Evolutionary conservation across 2,797 vertebrate species (phyloP), one percentile per base, ranked within the genome.

Genomic region (Allochrocebus solatus): DNA sequence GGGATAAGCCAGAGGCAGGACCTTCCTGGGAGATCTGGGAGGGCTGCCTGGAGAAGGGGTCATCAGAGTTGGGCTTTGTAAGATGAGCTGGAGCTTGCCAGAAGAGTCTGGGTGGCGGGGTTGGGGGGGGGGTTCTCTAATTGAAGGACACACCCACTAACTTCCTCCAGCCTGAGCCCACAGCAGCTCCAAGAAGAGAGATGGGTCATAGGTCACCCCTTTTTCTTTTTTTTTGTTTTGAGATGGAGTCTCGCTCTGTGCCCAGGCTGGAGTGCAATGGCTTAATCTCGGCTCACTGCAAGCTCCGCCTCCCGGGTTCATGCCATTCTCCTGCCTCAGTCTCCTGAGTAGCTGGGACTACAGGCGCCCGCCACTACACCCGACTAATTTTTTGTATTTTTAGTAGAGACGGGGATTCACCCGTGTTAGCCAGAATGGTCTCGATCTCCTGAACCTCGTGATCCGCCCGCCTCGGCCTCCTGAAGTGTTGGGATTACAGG

Each of bases 371-470:
- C 19, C 50, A 53, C 19, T 19, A 53, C 5, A 2, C 19, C 50
- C 50, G 0, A 19, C 50, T 53, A 53, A 53, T 21, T 53, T 53
- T 53, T 21, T 21, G 50, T 53, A 21, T 53, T 21, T 53, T 53
- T 53, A 53, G 0, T 53, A 53, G 50, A 21, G 50, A 53, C 0
- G 0, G 7, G 50, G 19, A 0, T 53, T 53, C 50, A 19, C 50
- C 50, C 6, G 0, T 53, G 50, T 53, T 53, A 8, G 50, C 50
- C 50, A 21, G 19, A 2, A 8, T 1, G 19, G 19, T 53, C 50
- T 53, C 0, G 2, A 53, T 21, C 6, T 7, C 19, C 50, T 53
- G 50, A 8, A 8, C 19, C 19, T 53, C 0, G 6, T 53, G 50
- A 21, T 53, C 50, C 0, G 2, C 50, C 50, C 2, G 50, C 50